Evolutionary conservation across 2,888 invertebrate species (phyloP).

Genomic region (Rutpela maculata): DNA sequence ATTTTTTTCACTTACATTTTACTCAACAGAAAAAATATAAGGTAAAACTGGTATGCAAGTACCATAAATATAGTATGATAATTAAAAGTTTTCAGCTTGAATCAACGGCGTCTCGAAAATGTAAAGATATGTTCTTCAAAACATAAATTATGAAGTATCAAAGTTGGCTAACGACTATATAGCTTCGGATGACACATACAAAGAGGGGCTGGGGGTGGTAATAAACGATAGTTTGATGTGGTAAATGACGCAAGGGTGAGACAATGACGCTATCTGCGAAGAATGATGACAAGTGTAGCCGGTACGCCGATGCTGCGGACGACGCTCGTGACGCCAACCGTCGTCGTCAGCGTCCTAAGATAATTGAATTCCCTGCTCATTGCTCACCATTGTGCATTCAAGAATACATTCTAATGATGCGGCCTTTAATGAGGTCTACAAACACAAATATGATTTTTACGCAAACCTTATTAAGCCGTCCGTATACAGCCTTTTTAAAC

Average conservation of each 20-base stretch:
- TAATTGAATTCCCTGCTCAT: slow-evolving; percentile 71
- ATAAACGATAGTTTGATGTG: slow-evolving; percentile 74
- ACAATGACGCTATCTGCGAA: slow-evolving; percentile 73
- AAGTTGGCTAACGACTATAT: slow-evolving; percentile 45
- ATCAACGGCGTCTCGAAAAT: slow-evolving; percentile 5
- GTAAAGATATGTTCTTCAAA: slow-evolving; percentile 22
- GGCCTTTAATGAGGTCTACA: slow-evolving; percentile 68
- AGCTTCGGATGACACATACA: slow-evolving; percentile 45
- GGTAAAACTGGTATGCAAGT: not conserved
- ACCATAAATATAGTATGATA: not conserved
- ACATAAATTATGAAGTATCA: slow-evolving; percentile 40
- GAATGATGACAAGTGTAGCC: slow-evolving; percentile 70
- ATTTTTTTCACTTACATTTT: no score
- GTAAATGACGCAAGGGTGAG: slow-evolving; percentile 74
- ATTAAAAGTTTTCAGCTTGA: slow-evolving; percentile 13
- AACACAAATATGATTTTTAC: slow-evolving; percentile 64
- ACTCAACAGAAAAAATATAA: no score
- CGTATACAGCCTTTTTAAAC: slow-evolving; percentile 53
- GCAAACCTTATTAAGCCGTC: slow-evolving; percentile 58
- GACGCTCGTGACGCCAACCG: slow-evolving; percentile 44
- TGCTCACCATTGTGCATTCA: slow-evolving; percentile 69
- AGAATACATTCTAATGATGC: slow-evolving; percentile 72
- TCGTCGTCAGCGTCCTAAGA: slow-evolving; percentile 61
- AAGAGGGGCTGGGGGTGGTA: slow-evolving; percentile 62
- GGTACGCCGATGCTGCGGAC: slow-evolving; percentile 42